Conservation (phyloP, 2,113 vertebrate genomes). For the Oophaga pumilio region DNA sequence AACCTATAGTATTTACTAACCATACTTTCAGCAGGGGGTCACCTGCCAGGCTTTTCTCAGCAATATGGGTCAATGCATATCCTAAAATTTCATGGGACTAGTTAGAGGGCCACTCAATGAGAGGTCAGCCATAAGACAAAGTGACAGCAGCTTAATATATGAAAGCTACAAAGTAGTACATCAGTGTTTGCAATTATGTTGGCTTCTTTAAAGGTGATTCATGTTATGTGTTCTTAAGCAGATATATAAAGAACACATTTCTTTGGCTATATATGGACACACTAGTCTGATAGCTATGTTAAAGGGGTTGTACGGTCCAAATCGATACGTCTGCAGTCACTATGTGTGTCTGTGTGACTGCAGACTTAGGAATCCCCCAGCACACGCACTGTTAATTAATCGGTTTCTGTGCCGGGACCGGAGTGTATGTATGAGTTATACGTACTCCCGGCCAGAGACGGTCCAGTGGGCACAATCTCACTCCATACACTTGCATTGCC, state of each 20-base stretch:
- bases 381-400: too few species aligned
- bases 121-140: neutral
- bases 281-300: neutral
- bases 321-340: too few species aligned
- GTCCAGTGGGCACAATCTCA: too few species aligned
- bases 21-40: neutral
- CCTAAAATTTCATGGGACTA: neutral
- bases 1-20: neutral
- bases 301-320: too few species aligned
- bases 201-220: neutral
- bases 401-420: too few species aligned
- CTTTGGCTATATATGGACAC: neutral
- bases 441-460: too few species aligned
- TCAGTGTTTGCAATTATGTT: neutral
- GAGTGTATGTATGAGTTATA: too few species aligned
- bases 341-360: too few species aligned
- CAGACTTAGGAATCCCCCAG: too few species aligned
- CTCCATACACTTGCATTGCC: too few species aligned
- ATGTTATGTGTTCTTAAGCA: neutral
- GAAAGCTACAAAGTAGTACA: neutral
- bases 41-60: slow-evolving; percentile 2
- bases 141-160: neutral
- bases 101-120: neutral
- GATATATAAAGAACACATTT: neutral
- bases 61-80: slow-evolving; percentile 5